These are phyloP conservation scores for Delichon dasypus DNA, from an alignment of 2,797 vertebrate species.

Conservation along the genomic window DNA sequence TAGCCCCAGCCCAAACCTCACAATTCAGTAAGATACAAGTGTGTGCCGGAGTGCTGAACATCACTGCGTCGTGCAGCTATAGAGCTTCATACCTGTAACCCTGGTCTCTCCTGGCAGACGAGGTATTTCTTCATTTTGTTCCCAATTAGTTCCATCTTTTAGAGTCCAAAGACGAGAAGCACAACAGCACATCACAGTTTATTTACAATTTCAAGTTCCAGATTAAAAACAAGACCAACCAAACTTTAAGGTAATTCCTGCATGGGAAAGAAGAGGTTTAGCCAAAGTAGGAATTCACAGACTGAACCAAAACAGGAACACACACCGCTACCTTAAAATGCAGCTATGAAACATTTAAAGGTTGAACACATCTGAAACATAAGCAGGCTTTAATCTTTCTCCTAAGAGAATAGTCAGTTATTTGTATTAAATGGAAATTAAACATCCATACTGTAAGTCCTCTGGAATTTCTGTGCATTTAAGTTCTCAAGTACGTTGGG, in stretches of 20 bases:
- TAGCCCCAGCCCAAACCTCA: not conserved
- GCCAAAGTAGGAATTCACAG: not conserved
- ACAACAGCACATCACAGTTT: not conserved
- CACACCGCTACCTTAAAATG: not conserved
- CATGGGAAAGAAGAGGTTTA: not conserved
- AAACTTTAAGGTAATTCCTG: not conserved
- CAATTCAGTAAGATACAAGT: not conserved
- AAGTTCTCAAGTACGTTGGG: not conserved
- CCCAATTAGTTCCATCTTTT: conserved; percentile 87
- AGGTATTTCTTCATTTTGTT: conserved; percentile 84
- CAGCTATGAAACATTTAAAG: not conserved
- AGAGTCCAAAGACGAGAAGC: conserved; percentile 75
- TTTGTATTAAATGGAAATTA: not conserved
- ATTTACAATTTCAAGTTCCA: not conserved
- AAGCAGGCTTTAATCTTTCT: not conserved
- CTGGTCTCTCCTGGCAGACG: conserved; percentile 89
- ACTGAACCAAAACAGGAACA: not conserved
- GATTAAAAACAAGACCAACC: not conserved
- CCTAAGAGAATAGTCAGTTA: not conserved
- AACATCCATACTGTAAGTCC: not conserved
- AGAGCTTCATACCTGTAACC: conserved; percentile 82
- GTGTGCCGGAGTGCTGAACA: not conserved
- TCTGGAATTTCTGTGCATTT: not conserved
- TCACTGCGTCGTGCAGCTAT: not conserved
- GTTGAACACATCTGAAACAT: not conserved